Evolutionary conservation across 2,113 vertebrate species (phyloP), one percentile per base, ranked within the genome.

Genomic region (Limanda limanda): DNA sequence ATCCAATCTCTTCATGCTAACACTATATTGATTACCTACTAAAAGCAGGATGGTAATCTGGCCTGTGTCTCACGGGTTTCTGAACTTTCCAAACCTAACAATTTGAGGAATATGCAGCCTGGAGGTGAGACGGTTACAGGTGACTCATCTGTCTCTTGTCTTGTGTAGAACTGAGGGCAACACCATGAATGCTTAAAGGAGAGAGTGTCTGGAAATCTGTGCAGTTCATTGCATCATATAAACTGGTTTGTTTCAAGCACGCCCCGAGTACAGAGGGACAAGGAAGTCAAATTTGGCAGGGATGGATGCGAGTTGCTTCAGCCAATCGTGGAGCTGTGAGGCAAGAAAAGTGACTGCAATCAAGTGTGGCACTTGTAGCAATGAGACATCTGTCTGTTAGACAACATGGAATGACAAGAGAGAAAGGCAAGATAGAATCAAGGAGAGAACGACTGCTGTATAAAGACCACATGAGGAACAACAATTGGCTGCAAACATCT

Each of bases 351-450:
- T 1, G 18, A 77, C 82, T 76, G 79, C 85, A 71, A 57, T 73
- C 74, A 78, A 21, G 64, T 8, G 24, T 21, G 81, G 79, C 71
- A 57, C 23, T 74, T 35, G 75, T 78, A 78, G 82, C 71, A 71
- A 31, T 48, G 27, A 88, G 54, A 84, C 70, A 74, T 79, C 86
- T 76, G 79, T 82, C 54, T 64, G 64, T 74, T 70, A 54, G 52
- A 89, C 63, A 70, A 82, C 10, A 27, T 66, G 82, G 86, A 88
- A 89, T 82, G 86, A 89, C 68, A 71, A 88, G 77, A 86, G 66
- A 86, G 60, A 85, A 81, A 85, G 81, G 71, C 75, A 83, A 81
- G 68, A 74, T n/a, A 59, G 57, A 31, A 31, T 31, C 6, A 31
- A 31, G 6, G 31, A 71, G 21, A 82, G 24, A 65, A 59, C 10